A percentile compares a stretch with the other conserved stretches of the same genome.
Conservation (phyloP, 2,888 invertebrate genomes). For the Melanotus villosus region DNA sequence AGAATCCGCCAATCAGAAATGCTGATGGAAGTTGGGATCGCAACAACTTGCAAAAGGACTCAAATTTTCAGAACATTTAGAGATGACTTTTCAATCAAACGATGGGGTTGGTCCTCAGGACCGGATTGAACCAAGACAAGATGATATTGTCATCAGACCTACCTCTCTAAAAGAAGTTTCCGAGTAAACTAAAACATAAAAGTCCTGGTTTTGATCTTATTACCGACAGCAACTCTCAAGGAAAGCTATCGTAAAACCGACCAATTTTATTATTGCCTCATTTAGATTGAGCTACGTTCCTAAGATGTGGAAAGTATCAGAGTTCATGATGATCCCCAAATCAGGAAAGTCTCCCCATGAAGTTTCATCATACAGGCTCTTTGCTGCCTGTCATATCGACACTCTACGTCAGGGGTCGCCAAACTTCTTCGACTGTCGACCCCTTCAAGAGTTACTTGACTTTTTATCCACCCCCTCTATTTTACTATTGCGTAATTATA, state of each 20-base stretch:
- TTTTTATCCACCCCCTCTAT: too few relatives aligned
- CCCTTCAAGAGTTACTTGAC: too few relatives aligned
- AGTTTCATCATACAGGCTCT: conserved; percentile 47
- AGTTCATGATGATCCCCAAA: conserved; percentile 53
- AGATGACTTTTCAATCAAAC: conserved; percentile 28
- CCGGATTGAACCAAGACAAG: conserved; percentile 14
- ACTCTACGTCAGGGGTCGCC: too few relatives aligned
- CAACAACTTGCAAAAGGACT: conserved; percentile 1
- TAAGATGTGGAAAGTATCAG: conserved; percentile 49
- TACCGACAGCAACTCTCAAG: conserved; percentile 43
- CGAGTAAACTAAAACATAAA: conserved; percentile 30
- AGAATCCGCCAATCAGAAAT: conserved; percentile 23
- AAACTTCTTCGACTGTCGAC: too few relatives aligned
- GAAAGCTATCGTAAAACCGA: conserved; percentile 37
- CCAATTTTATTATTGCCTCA: conserved; percentile 15
- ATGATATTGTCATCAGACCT: conserved; percentile 18
- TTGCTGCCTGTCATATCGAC: conserved; percentile 52
- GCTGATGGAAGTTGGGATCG: background rate
- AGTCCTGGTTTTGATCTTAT: conserved; percentile 52
- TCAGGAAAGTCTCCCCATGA: conserved; percentile 46
- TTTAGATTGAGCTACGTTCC: conserved; percentile 40
- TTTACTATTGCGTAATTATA: too few relatives aligned
- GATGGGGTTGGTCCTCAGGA: conserved; percentile 11
- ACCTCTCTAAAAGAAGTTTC: conserved; percentile 12
- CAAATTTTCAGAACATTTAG: conserved; percentile 28